These are phyloP conservation scores for Ormyrus rosae DNA, from an alignment of 2,888 invertebrate genomes.

Conservation along the genomic window DNA sequence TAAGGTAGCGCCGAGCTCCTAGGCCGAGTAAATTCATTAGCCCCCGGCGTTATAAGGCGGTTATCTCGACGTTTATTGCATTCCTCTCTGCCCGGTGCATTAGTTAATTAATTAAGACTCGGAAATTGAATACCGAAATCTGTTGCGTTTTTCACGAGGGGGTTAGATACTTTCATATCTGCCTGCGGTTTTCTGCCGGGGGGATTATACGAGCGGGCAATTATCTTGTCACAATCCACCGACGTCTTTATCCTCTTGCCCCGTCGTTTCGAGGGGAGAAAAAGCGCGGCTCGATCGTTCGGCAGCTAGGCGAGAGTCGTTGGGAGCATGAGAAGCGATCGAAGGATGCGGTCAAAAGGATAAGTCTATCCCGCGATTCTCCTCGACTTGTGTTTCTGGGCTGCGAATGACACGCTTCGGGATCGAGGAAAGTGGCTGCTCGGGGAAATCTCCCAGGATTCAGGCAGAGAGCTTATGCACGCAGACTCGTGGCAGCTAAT, in stretches of 20 bases:
- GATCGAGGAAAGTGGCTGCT: too few relatives aligned
- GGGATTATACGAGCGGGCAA: background rate
- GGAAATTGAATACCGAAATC: background rate
- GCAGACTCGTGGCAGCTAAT: constrained; percentile 51
- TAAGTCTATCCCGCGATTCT: too few relatives aligned
- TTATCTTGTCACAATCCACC: too few relatives aligned
- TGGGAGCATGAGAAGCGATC: background rate
- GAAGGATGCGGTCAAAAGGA: background rate
- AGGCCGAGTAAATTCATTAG: constrained; percentile 22
- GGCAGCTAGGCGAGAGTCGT: too few relatives aligned
- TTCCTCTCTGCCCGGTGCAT: background rate
- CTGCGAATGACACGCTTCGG: too few relatives aligned
- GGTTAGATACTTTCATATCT: background rate
- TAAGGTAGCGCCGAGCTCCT: too few relatives aligned
- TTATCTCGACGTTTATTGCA: constrained; percentile 27
- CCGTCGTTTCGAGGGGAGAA: background rate
- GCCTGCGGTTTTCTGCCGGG: background rate
- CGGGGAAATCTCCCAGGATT: too few relatives aligned
- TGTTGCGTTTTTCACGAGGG: too few relatives aligned
- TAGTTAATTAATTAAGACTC: constrained; percentile 8
- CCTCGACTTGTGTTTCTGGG: too few relatives aligned
- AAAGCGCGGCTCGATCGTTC: background rate
- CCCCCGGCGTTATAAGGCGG: background rate
- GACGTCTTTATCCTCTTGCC: background rate
- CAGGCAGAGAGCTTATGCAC: too few relatives aligned